Evolutionary conservation across 2,888 invertebrate species (phyloP).

Genomic region (Dromius quadrimaculatus): DNA sequence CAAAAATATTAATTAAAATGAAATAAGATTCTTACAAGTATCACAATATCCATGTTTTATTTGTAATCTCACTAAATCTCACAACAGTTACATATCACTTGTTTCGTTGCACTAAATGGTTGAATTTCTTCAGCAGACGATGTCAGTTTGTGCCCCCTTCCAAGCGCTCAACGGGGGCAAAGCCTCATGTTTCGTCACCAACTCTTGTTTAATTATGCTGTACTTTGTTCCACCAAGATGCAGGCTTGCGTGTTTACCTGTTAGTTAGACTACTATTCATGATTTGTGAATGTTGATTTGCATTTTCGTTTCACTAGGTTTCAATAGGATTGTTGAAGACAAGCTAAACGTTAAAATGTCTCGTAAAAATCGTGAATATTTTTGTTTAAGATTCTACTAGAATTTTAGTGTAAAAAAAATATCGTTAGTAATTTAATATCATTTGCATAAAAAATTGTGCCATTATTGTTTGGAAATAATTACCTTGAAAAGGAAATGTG

Average conservation of each 20-base stretch:
- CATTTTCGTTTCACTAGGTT: constrained; percentile 13
- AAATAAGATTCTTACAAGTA: constrained; percentile 45
- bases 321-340: constrained; percentile 4
- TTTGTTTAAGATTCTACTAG: too few relatives aligned
- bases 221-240: constrained; percentile 45
- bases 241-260: constrained; percentile 14
- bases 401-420: constrained; percentile 2
- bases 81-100: constrained; percentile 29
- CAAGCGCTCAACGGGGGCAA: not conserved
- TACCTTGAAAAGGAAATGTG: constrained; percentile 31
- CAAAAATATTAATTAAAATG: not conserved
- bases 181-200: constrained; percentile 34
- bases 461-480: constrained; percentile 27
- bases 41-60: constrained; percentile 38
- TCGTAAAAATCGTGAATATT: too few relatives aligned
- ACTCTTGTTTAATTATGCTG: constrained; percentile 44
- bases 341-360: too few relatives aligned
- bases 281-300: constrained; percentile 4
- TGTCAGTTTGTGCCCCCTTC: constrained; percentile 18
- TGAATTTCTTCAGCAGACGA: constrained; percentile 35
- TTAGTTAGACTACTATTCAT: constrained; percentile 14
- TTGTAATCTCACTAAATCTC: constrained; percentile 3
- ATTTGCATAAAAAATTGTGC: constrained; percentile 25
- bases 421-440: not conserved
- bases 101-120: constrained; percentile 23